Base-by-base conservation (phyloP, 1,140 invertebrate species). In the Macrocentrus cingulum region DNA sequence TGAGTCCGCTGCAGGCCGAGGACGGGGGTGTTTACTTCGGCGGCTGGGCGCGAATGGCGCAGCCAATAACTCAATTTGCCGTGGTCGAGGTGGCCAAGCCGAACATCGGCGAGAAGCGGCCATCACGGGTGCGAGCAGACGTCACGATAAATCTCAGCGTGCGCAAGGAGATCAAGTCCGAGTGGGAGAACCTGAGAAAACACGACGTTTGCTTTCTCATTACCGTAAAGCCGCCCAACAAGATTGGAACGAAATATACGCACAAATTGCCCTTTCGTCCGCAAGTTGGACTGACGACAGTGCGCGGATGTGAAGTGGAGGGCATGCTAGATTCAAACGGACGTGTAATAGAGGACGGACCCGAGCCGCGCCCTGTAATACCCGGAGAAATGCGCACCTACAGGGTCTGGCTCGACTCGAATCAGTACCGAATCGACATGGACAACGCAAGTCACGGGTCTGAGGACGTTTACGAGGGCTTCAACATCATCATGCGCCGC, bases 41-140 rank as follows among this genome's bases (percentile, higher is more conserved):
- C 5, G 97, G 97, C 13, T 99, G 97, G 96, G 95, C 97, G 0
- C 83, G 96, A 59, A 99, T 99, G 97, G 97, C 97, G 1, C 91
- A 98, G 66, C 94, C 95, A 0, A 93, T 99, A 36, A 83, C 87
- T 5, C 88, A 88, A 58, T 98, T 99, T 80, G 90, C 91, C 8
- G 91, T 99, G 13, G 92, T 98, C n/a, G 95, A 98, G 81, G 91
- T 94, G 1, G 88, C 90, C 0, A 93, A 93, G 69, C 91, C 91
- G 0, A 91, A 92, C 73, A 88, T 94, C 8, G 89, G 97, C 0
- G 96, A 99, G 75, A 95, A 91, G 68, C 88, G 92, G 57, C 98
- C 98, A 0, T 95, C 95, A 0, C 78, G 93, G 56, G 97, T 99
- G 0, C 83, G 93, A 39, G 97, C 95, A 36, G 97, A 99, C 71